These are phyloP conservation scores for Prunella fulvescens DNA, from an alignment of 2,113 vertebrate genomes.

Conservation along the genomic window DNA sequence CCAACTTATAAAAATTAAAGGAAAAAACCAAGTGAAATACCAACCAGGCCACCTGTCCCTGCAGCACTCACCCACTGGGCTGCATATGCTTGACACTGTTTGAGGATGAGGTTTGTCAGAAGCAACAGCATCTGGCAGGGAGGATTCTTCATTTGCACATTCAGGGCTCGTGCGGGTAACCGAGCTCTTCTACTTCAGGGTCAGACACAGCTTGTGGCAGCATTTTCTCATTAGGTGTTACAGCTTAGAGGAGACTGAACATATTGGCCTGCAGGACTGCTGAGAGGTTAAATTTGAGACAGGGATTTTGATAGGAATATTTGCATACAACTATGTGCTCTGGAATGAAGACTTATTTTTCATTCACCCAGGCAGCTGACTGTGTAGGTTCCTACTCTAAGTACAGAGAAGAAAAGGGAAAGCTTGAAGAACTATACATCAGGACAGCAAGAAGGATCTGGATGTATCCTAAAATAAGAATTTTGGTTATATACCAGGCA, in stretches of 20 bases:
- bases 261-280: not conserved
- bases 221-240: not conserved
- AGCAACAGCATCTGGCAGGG: not conserved
- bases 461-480: not conserved
- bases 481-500: not conserved
- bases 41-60: not conserved
- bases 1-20: not conserved
- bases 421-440: not conserved
- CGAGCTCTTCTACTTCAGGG: not conserved
- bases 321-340: not conserved
- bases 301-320: not conserved
- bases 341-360: not conserved
- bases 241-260: not conserved
- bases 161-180: not conserved
- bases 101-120: not conserved
- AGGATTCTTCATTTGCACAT: not conserved
- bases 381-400: not conserved
- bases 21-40: not conserved
- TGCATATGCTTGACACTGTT: not conserved
- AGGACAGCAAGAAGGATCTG: not conserved
- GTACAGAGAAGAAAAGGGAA: not conserved
- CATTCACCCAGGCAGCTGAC: not conserved
- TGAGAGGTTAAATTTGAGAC: not conserved
- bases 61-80: not conserved
- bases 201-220: not conserved